phyloP scores from a whole-genome alignment of 1,140 invertebrate species.

The Diorhabda carinulata region DNA sequence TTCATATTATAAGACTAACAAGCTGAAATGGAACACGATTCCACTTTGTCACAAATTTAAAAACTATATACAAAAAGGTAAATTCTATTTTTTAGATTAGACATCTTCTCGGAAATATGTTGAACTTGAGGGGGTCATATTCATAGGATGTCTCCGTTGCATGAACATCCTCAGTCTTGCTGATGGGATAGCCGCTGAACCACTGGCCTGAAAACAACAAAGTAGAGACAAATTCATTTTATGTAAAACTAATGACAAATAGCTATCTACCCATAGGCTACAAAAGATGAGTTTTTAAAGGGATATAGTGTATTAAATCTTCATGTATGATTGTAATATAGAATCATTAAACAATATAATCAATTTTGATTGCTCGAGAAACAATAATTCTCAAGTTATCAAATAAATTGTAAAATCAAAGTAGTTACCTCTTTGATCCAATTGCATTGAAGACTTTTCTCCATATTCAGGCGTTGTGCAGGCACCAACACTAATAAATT shows the following conservation, averaged over 20 bases:
- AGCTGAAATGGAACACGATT: constrained; percentile 1
- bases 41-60: not conserved
- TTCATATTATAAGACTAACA: not conserved
- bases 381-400: no score
- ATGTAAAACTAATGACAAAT: not conserved
- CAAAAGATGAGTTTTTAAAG: no score
- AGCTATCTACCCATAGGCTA: not conserved
- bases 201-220: constrained; percentile 27
- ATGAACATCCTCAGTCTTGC: constrained; percentile 43
- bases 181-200: constrained; percentile 35
- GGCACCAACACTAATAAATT: constrained; percentile 60
- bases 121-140: constrained; percentile 34
- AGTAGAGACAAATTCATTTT: constrained; percentile 8
- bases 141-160: constrained; percentile 42
- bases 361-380: no score
- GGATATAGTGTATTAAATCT: no score
- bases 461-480: constrained; percentile 53
- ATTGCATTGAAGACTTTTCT: constrained; percentile 53
- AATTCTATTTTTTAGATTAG: constrained; percentile 5
- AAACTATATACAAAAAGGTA: not conserved
- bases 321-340: no score
- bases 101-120: constrained; percentile 32
- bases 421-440: constrained; percentile 58
- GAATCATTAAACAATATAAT: no score
- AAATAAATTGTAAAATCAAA: no score